These are phyloP conservation scores for Oceanodroma tethys DNA, from an alignment of 2,113 vertebrate species.

Conservation along the genomic window DNA sequence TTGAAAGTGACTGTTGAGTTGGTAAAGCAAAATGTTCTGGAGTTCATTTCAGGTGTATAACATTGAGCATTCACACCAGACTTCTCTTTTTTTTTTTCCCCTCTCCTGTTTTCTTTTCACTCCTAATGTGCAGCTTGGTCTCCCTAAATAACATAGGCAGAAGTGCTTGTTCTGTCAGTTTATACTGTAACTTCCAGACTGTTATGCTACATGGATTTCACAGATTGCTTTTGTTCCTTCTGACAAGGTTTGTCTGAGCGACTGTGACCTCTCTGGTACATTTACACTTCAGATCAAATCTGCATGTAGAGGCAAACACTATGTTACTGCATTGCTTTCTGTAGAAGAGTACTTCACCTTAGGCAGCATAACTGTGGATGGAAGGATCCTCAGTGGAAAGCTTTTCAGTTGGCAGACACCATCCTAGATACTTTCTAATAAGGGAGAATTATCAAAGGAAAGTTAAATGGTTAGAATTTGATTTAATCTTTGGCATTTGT, in stretches of 20 bases:
- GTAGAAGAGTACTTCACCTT: neutral
- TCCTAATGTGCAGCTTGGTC: neutral
- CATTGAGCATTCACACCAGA: neutral
- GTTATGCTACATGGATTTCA: conserved; percentile 46
- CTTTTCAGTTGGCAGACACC: neutral
- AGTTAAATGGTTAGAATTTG: conserved; percentile 48
- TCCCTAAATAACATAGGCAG: conserved; percentile 23
- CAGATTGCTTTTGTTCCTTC: conserved; percentile 10
- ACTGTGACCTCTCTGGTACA: conserved; percentile 32
- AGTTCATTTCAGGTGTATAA: conserved; percentile 30
- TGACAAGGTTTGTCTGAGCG: neutral
- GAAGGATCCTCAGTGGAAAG: conserved; percentile 2
- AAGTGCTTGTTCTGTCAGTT: neutral
- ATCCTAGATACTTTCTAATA: neutral
- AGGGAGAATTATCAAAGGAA: neutral
- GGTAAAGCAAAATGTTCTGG: conserved; percentile 20
- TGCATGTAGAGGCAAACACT: neutral
- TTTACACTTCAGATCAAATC: conserved; percentile 46
- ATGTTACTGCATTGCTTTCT: conserved; percentile 7
- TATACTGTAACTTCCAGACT: conserved; percentile 39
- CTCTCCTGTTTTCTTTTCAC: neutral
- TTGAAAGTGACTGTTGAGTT: neutral
- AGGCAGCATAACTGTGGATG: neutral
- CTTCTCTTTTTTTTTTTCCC: neutral
- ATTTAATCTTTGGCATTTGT: conserved; percentile 28